Conservation (phyloP, 1,140 invertebrate species). For the Macrostomum lignano region DNA sequence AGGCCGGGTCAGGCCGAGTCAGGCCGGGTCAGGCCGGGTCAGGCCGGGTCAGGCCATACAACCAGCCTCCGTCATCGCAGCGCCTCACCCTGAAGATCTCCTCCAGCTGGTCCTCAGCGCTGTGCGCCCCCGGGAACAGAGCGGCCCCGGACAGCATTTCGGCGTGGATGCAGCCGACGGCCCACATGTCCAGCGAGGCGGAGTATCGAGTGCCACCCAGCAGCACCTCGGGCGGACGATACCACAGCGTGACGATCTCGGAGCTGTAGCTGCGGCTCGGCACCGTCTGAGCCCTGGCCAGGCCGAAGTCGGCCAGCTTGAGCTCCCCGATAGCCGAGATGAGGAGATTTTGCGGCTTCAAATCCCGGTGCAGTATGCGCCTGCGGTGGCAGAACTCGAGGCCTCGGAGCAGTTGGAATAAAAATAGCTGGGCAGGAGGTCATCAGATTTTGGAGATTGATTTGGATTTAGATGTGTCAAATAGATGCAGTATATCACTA, state of each 20-base stretch:
- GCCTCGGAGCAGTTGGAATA: slow-evolving; percentile 40
- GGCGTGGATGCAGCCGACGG: slow-evolving; percentile 84
- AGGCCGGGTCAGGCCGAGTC: too few species aligned
- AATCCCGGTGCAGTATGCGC: slow-evolving; percentile 39
- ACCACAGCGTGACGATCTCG: slow-evolving; percentile 43
- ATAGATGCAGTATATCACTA: too few species aligned
- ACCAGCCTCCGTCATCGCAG: too few species aligned
- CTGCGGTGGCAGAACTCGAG: slow-evolving; percentile 39
- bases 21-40: too few species aligned
- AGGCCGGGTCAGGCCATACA: too few species aligned
- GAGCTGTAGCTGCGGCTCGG: slow-evolving; percentile 46
- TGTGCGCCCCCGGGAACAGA: slow-evolving; percentile 70
- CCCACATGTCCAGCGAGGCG: slow-evolving; percentile 68
- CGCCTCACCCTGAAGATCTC: too few species aligned
- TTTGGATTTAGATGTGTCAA: too few species aligned
- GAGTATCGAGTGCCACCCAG: slow-evolving; percentile 82
- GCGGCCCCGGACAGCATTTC: slow-evolving; percentile 86
- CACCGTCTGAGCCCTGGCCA: slow-evolving; percentile 50
- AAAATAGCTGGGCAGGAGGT: slow-evolving; percentile 39
- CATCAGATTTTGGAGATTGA: too few species aligned
- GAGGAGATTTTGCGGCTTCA: slow-evolving; percentile 42
- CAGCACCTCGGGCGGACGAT: slow-evolving; percentile 70
- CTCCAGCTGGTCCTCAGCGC: slow-evolving; percentile 74
- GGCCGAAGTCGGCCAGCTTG: slow-evolving; percentile 40
- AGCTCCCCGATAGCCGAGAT: slow-evolving; percentile 40